Conservation (phyloP, 2,888 invertebrate species). For the Andrena praecox region DNA sequence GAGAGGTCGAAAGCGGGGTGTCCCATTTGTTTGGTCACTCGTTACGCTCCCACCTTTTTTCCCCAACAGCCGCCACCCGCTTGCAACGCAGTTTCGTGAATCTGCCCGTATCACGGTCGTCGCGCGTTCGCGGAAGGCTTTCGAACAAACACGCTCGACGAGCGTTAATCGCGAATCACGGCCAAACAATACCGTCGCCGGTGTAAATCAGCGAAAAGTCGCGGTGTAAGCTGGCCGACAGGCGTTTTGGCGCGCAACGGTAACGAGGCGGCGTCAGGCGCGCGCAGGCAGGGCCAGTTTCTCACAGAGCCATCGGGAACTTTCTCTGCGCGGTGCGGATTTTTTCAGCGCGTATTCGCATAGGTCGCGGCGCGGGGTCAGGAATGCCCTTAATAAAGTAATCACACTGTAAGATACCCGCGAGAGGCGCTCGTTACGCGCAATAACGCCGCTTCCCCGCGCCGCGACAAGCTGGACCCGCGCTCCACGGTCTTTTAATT, state of each 20-base stretch:
- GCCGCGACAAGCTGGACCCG: conserved; percentile 36
- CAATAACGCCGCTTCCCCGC: conserved; percentile 68
- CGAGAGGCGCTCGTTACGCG: conserved; percentile 73
- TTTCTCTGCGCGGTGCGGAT: conserved; percentile 80
- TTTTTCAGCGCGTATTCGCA: conserved; percentile 77
- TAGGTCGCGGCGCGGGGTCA: conserved; percentile 80
- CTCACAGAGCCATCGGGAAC: conserved; percentile 81
- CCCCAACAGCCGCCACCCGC: no score
- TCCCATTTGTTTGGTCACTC: no score
- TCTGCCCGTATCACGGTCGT: conserved; percentile 3
- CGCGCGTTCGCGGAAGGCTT: conserved; percentile 1
- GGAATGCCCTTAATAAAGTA: conserved; percentile 84
- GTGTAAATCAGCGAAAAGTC: conserved; percentile 50
- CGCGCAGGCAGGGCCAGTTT: conserved; percentile 75
- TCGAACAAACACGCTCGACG: conserved; percentile 10
- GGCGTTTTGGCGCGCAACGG: conserved; percentile 68
- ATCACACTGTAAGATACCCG: conserved; percentile 71
- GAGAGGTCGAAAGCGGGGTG: no score
- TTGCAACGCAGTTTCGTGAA: background rate
- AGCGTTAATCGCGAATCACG: conserved; percentile 10
- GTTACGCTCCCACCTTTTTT: no score
- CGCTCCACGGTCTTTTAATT: conserved; percentile 39
- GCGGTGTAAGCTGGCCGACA: conserved; percentile 27
- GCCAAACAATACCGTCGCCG: background rate
- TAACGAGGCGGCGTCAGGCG: conserved; percentile 61